Evolutionary conservation across 1,140 invertebrate species (phyloP).

Genomic region (Drosophila tropicalis): DNA sequence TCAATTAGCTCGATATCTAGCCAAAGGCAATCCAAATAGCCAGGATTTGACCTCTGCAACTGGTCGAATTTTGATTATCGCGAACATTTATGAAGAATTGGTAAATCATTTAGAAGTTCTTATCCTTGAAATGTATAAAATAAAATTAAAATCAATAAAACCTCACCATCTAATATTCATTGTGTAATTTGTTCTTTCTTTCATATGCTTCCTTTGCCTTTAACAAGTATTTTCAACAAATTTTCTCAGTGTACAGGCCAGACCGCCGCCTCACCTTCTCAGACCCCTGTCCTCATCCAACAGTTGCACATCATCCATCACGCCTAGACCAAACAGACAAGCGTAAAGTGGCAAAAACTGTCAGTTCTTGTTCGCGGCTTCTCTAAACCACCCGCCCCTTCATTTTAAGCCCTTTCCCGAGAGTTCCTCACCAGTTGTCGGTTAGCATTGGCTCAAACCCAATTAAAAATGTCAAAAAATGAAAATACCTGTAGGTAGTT

Average conservation of each 20-base stretch:
- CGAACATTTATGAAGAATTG: too few relatives aligned
- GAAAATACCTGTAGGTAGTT: conserved; percentile 80
- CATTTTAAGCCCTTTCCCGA: neutral
- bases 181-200: too few relatives aligned
- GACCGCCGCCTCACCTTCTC: too few relatives aligned
- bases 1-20: too few relatives aligned
- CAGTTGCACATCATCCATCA: conserved; percentile 8
- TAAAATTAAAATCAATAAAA: too few relatives aligned
- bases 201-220: too few relatives aligned
- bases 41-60: too few relatives aligned
- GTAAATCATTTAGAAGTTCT: too few relatives aligned
- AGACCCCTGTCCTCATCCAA: neutral
- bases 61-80: too few relatives aligned
- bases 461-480: conserved; percentile 82
- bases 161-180: too few relatives aligned
- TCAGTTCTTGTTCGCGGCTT: conserved; percentile 27
- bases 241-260: neutral
- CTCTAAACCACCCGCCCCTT: neutral
- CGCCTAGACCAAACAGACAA: conserved; percentile 33
- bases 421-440: conserved; percentile 1
- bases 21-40: too few relatives aligned
- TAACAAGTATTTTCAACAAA: neutral
- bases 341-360: conserved; percentile 60
- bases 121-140: too few relatives aligned
- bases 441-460: conserved; percentile 65